Conservation (phyloP, 2,797 vertebrate genomes). For the Gymnopithys bicolor region DNA sequence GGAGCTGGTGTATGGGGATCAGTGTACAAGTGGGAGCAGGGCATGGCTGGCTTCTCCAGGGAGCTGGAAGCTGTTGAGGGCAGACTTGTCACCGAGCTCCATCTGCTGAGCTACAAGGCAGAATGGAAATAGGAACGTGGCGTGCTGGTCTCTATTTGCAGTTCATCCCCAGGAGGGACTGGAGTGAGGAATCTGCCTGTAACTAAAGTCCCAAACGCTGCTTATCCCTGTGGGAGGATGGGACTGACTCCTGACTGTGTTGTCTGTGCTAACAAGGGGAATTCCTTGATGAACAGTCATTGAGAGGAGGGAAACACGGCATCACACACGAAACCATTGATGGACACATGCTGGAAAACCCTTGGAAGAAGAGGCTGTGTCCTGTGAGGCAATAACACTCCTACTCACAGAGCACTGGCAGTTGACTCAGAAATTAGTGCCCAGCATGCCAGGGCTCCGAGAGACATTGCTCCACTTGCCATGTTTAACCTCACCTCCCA, state of each 20-base stretch:
- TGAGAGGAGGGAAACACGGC: neutral
- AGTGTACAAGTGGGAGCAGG: conserved; percentile 83
- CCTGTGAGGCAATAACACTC: neutral
- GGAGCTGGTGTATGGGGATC: conserved; percentile 82
- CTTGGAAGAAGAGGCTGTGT: neutral
- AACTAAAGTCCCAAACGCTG: rapidly evolving
- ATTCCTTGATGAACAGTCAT: neutral
- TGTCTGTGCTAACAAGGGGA: neutral
- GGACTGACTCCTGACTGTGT: neutral
- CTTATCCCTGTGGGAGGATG: rapidly evolving
- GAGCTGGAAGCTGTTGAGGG: conserved; percentile 1
- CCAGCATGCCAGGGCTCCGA: neutral
- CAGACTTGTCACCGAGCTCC: conserved; percentile 73
- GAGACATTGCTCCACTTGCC: neutral
- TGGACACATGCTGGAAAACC: neutral
- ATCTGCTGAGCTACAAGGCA: conserved; percentile 80
- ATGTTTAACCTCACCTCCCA: neutral
- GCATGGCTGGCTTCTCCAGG: neutral
- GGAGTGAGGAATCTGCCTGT: neutral
- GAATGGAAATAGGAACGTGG: neutral
- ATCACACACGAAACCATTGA: rapidly evolving
- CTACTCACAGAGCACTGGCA: neutral
- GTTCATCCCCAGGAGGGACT: neutral
- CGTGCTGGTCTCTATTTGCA: neutral
- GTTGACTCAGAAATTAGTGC: neutral